A percentile compares a stretch with the other conserved stretches of the same genome.
Conservation (phyloP, 2,113 vertebrate species). For the Pseudolaguvia tuberculata region DNA sequence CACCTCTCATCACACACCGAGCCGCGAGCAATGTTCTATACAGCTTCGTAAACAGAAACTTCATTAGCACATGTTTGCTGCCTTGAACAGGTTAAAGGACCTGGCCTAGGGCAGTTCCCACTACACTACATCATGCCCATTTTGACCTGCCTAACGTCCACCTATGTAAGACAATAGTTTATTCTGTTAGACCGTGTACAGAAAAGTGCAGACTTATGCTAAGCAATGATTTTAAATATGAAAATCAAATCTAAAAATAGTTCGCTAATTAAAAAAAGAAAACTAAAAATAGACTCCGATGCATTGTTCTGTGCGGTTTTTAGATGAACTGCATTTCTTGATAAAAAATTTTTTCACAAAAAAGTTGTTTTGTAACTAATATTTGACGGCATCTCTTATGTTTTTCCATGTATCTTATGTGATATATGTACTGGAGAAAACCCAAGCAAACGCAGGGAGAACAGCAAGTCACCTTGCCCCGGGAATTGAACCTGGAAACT, state of each 20-base stretch:
- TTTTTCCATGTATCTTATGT: too few relatives aligned
- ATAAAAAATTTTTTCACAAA: background rate
- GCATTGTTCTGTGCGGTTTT: background rate
- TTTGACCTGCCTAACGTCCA: background rate
- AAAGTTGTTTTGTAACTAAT: background rate
- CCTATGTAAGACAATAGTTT: background rate
- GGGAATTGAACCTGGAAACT: too few relatives aligned
- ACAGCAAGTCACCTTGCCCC: too few relatives aligned
- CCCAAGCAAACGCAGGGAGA: too few relatives aligned
- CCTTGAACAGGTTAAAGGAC: background rate
- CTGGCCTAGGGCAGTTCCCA: background rate
- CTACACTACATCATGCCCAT: background rate
- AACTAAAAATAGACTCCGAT: background rate
- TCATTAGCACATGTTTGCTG: background rate
- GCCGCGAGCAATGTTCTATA: background rate
- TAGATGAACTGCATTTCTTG: background rate
- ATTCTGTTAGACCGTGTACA: background rate
- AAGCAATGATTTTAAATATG: background rate
- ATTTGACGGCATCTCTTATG: background rate
- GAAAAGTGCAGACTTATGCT: background rate
- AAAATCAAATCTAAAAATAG: background rate
- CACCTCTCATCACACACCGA: background rate
- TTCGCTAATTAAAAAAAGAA: background rate
- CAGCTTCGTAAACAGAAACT: constrained; percentile 1
- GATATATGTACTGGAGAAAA: background rate